Conservation (phyloP, 2,888 invertebrate species). For the Rhamnusium bicolor region DNA sequence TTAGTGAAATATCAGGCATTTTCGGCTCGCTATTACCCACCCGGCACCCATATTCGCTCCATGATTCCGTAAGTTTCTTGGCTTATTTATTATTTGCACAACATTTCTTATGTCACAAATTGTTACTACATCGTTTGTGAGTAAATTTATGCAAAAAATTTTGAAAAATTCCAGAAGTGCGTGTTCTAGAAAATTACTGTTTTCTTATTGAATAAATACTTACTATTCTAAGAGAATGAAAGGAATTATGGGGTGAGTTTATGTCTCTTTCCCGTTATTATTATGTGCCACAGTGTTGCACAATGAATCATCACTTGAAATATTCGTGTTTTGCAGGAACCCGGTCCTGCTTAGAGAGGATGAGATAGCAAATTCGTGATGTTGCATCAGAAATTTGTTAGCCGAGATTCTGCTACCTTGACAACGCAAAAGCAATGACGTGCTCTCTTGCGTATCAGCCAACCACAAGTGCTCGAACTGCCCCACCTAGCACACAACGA, state of each 20-base stretch:
- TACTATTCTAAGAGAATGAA: too few species aligned
- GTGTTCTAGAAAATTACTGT: too few species aligned
- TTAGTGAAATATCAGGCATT: too few species aligned
- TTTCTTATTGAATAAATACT: too few species aligned
- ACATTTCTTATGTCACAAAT: too few species aligned
- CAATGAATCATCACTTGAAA: background rate
- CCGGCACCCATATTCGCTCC: too few species aligned
- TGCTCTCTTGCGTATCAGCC: slow-evolving; percentile 4
- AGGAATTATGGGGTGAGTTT: background rate
- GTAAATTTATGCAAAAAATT: too few species aligned
- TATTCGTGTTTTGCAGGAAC: background rate
- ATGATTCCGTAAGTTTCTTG: too few species aligned
- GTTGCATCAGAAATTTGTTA: slow-evolving; percentile 16
- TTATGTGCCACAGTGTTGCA: background rate
- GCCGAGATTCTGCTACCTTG: slow-evolving; percentile 1
- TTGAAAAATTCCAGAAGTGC: too few species aligned
- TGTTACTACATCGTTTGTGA: too few species aligned
- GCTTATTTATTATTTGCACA: too few species aligned
- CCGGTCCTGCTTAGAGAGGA: slow-evolving; percentile 11
- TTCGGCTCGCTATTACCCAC: too few species aligned
- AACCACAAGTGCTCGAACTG: background rate
- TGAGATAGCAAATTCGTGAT: slow-evolving; percentile 2
- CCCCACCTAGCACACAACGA: background rate
- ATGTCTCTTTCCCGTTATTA: background rate
- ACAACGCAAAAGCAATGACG: slow-evolving; percentile 16